Conservation (phyloP, 2,113 vertebrate species). For the Mormoops blainvillei region DNA sequence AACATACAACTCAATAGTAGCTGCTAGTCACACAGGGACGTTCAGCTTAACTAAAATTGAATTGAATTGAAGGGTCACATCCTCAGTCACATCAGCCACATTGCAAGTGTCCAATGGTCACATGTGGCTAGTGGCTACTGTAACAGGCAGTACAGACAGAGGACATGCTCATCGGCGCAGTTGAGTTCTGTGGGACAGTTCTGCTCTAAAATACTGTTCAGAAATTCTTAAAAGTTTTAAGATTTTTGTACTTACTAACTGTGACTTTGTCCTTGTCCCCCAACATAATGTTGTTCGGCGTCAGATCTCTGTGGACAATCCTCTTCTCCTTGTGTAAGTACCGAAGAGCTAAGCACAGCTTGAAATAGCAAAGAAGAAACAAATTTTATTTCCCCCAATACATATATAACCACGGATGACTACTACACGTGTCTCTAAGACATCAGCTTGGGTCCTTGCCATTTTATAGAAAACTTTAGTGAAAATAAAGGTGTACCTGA, state of each 20-base stretch:
- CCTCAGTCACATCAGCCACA: neutral
- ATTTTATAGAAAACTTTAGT: neutral
- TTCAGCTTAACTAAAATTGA: neutral
- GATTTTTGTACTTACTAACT: constrained; percentile 84
- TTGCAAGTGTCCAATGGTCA: neutral
- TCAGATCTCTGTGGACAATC: constrained; percentile 90
- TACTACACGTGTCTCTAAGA: neutral
- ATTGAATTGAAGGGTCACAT: neutral
- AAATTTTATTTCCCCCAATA: neutral
- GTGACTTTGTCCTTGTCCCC: constrained; percentile 90
- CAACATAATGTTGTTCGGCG: constrained; percentile 90
- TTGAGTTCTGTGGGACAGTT: neutral
- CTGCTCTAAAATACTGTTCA: neutral
- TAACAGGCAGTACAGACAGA: rapidly evolving
- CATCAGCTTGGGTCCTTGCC: neutral
- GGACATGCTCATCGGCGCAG: neutral
- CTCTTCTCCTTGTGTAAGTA: constrained; percentile 94
- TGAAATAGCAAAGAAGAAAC: constrained; percentile 61
- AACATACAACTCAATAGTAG: neutral
- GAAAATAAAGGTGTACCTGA: constrained; percentile 79
- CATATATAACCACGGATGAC: neutral
- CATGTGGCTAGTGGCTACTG: neutral
- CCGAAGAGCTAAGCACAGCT: constrained; percentile 89
- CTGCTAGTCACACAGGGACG: neutral
- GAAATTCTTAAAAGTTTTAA: neutral